Evolutionary conservation across 2,113 vertebrate species (phyloP).

Genomic region (Plecotus auritus): DNA sequence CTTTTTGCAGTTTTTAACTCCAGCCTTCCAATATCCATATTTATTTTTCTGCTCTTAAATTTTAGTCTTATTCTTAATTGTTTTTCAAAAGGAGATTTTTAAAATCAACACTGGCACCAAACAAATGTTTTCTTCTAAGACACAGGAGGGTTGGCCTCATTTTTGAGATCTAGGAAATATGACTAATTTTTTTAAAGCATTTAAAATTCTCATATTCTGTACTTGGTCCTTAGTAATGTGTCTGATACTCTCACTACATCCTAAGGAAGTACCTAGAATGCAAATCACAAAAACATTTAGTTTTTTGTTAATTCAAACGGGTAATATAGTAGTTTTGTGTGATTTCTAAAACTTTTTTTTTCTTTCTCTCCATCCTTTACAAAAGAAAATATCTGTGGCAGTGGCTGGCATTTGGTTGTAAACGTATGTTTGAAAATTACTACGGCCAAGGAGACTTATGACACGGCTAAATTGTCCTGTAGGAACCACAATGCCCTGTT

Average conservation of each 20-base stretch:
- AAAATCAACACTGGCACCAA: not conserved
- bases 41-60: conserved; percentile 1
- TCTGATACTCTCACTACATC: not conserved
- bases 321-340: not conserved
- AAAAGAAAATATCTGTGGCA: conserved; percentile 95
- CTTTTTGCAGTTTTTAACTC: not conserved
- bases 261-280: not conserved
- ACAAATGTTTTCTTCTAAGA: not conserved
- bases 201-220: not conserved
- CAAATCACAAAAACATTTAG: not conserved
- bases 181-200: not conserved
- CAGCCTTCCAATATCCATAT: not conserved
- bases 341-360: conserved; percentile 41
- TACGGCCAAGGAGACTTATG: conserved; percentile 91
- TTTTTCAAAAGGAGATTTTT: not conserved
- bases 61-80: conserved; percentile 3
- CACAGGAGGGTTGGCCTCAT: not conserved
- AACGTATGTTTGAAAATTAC: conserved; percentile 95
- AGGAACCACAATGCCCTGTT: conserved; percentile 89
- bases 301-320: conserved; percentile 15
- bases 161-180: not conserved
- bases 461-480: conserved; percentile 95
- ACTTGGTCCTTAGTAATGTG: not conserved
- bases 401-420: conserved; percentile 94
- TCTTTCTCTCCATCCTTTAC: not conserved